A percentile compares a stretch with the other conserved stretches of the same genome.
Conservation (phyloP, 1,140 invertebrate genomes). For the Lasioglossum baleicum region DNA sequence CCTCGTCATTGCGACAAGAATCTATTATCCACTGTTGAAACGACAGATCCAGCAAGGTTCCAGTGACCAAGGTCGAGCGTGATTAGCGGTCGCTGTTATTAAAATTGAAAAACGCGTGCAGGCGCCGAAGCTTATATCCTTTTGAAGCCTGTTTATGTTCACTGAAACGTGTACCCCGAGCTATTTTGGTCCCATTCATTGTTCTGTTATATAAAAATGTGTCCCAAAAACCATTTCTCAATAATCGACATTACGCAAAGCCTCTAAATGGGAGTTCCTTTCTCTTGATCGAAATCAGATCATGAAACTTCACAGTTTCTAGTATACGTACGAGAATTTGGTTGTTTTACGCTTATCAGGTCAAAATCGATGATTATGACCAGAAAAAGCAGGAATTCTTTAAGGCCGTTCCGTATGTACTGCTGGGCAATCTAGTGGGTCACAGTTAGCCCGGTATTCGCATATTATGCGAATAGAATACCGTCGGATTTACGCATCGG, state of each 20-base stretch:
- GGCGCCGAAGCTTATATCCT: conserved; percentile 21
- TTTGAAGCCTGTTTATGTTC: background rate
- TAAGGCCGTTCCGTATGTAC: background rate
- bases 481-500: conserved; percentile 51
- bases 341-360: too few relatives aligned
- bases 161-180: background rate
- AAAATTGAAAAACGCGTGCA: conserved; percentile 2
- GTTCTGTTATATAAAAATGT: background rate
- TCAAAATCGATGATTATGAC: too few relatives aligned
- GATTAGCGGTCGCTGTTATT: conserved; percentile 6
- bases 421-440: conserved; percentile 12
- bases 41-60: conserved; percentile 18
- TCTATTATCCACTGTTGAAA: conserved; percentile 20
- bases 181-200: background rate
- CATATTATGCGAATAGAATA: conserved; percentile 18
- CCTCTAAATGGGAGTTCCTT: too few relatives aligned
- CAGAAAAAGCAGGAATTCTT: too few relatives aligned
- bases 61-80: conserved; percentile 10
- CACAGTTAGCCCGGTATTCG: conserved; percentile 8
- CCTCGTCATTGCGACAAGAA: conserved; percentile 15
- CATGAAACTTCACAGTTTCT: too few relatives aligned
- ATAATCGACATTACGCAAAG: too few relatives aligned
- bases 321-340: too few relatives aligned
- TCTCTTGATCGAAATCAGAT: too few relatives aligned
- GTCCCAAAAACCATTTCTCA: too few relatives aligned